These are phyloP conservation scores for Mesembrinibis cayennensis DNA, from an alignment of 2,113 vertebrate species.

Conservation along the genomic window DNA sequence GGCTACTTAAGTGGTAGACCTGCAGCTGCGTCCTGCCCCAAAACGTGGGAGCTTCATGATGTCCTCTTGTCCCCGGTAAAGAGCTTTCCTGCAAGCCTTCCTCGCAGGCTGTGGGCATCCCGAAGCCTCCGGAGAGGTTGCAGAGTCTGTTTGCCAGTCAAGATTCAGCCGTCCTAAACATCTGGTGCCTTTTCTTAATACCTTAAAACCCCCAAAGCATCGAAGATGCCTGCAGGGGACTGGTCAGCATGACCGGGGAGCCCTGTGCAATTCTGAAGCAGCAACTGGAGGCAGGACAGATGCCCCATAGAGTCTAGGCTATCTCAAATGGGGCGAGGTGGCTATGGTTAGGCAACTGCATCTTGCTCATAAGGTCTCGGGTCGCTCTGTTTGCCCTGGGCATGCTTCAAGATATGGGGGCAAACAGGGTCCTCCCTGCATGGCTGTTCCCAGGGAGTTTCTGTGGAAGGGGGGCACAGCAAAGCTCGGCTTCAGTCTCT, in stretches of 20 bases:
- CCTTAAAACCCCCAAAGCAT: neutral
- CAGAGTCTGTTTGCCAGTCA: too few relatives aligned
- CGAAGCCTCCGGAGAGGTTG: neutral
- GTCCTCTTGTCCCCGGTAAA: too few relatives aligned
- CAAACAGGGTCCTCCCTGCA: neutral
- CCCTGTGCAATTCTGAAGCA: neutral
- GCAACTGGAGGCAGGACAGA: neutral
- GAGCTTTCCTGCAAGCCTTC: neutral
- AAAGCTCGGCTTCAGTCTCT: neutral
- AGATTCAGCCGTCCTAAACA: neutral
- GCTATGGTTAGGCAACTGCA: too few relatives aligned
- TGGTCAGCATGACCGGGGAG: neutral
- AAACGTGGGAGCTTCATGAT: neutral
- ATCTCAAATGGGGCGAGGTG: neutral
- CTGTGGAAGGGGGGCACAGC: neutral
- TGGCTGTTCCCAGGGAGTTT: neutral
- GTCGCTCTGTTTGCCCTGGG: neutral
- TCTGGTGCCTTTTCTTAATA: neutral
- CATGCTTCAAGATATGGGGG: neutral
- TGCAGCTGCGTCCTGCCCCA: neutral
- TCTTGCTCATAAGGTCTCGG: neutral
- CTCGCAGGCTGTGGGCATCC: neutral
- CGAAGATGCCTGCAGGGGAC: too few relatives aligned
- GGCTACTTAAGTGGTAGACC: fast-evolving
- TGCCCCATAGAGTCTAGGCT: too few relatives aligned